Evolutionary conservation across 1,140 invertebrate genomes (phyloP), one percentile per base, ranked within the genome.

Genomic region (Drosophila pandora): DNA sequence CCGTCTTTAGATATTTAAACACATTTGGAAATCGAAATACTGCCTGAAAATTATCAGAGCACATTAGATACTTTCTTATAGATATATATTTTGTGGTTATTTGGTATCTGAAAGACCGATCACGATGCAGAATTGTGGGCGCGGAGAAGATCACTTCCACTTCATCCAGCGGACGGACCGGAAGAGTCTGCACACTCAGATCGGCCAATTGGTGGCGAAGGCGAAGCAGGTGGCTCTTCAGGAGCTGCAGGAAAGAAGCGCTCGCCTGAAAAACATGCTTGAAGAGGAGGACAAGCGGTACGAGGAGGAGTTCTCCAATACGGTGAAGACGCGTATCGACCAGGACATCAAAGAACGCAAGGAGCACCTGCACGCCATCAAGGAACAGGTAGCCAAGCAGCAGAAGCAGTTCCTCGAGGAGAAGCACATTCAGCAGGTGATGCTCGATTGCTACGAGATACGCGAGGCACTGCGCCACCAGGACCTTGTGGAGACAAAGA

Each of bases 361-460:
- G 50, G 77, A 84, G 17, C 69, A 74, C 12, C 52, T 91, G 56
- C 49, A 75, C 8, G 73, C 63, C 21, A 79, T 89, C 30, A 82
- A 78, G 58, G 90, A 82, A 41, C 62, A 76, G 13, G 60, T 65
- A 13, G 52, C 64, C 12, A 67, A 63, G 21, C 47, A 57, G 3
- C 73, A 81, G 4, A 69, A 76, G 53, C 45, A 82, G 43, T 90
- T 85, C 43, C 50, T 88, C 0, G 63, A 82, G 17, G 22, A 61
- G 5, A 91, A 90, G 41, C 71, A 72, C 5, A 32, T 80, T 13
- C 90, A 91, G 43, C 83, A 85, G 41, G 58, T 76, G 9, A 90
- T 91, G 77, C 47, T 68, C 4, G 79, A 77, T 52, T 91, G 90
- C 65, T 83, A 89, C 52, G 90, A 91, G 53, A 69, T 91, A 5